Percentiles rank a stretch among this genome's conserved stretches.
phyloP scores from a whole-genome alignment of 2,888 invertebrate species.

The Cryptocephalus moraei region DNA sequence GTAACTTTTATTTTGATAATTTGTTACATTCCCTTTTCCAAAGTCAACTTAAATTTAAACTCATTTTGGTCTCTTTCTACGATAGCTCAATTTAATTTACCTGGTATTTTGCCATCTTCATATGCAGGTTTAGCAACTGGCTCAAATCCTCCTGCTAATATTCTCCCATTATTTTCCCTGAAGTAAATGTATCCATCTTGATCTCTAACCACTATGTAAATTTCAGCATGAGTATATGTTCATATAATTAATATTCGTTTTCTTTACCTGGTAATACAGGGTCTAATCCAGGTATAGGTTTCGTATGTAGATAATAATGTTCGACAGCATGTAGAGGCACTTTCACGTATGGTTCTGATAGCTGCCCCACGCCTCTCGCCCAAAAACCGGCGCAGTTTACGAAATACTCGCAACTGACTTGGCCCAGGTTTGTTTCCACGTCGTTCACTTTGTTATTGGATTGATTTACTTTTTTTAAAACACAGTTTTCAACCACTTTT shows the following conservation, averaged over 20 bases:
- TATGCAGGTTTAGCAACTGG: slow-evolving; percentile 83
- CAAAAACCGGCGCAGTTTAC: slow-evolving; percentile 95
- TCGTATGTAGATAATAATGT: slow-evolving; percentile 87
- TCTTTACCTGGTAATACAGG: slow-evolving; percentile 70
- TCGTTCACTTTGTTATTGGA: slow-evolving; percentile 56
- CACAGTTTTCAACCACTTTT: slow-evolving; percentile 67
- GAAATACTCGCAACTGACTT: slow-evolving; percentile 78
- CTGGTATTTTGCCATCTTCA: slow-evolving; percentile 61
- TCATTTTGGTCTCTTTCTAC: too few species aligned
- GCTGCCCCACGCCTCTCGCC: slow-evolving; percentile 81
- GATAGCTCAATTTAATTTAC: slow-evolving; percentile 32
- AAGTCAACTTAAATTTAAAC: too few species aligned
- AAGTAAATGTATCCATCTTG: slow-evolving; percentile 82
- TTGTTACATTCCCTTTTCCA: too few species aligned
- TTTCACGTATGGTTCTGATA: slow-evolving; percentile 77
- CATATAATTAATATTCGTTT: background rate
- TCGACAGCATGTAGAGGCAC: slow-evolving; percentile 87
- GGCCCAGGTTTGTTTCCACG: slow-evolving; percentile 68
- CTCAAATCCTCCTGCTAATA: slow-evolving; percentile 87
- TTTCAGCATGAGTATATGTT: background rate
- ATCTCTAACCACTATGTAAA: slow-evolving; percentile 61
- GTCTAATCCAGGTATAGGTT: slow-evolving; percentile 64
- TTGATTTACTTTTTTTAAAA: slow-evolving; percentile 57
- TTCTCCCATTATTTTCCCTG: slow-evolving; percentile 72
- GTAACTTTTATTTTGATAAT: too few species aligned